Percentiles rank a stretch among this genome's conserved stretches.
Conservation (phyloP, 1,140 invertebrate species). For the Monochamus saltuarius region DNA sequence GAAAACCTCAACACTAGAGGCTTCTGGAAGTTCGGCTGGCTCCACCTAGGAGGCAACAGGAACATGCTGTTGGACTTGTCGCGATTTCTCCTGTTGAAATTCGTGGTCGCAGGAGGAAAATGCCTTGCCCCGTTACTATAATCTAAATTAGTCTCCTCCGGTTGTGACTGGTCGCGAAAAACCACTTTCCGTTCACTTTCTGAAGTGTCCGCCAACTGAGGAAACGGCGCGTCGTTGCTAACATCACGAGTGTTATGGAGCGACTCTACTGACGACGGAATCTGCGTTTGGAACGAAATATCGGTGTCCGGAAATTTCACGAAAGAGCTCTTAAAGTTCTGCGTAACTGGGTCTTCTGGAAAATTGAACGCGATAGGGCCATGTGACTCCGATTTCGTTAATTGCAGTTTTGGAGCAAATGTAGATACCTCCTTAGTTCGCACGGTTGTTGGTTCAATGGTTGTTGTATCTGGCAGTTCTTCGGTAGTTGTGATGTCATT, state of each 20-base stretch:
- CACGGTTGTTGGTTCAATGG: no score
- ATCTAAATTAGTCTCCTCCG: background rate
- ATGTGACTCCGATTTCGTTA: no score
- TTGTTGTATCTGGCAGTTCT: no score
- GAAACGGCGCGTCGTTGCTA: constrained; percentile 18
- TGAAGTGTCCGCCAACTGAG: constrained; percentile 16
- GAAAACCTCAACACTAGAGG: constrained; percentile 39
- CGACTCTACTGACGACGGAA: constrained; percentile 1
- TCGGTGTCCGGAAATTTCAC: constrained; percentile 22
- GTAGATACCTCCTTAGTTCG: no score
- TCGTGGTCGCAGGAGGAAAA: constrained; percentile 1
- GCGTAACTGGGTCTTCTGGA: constrained; percentile 3
- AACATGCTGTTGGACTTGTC: constrained; percentile 25
- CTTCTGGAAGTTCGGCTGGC: constrained; percentile 20
- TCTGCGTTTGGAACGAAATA: background rate
- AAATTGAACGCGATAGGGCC: background rate
- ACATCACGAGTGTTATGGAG: constrained; percentile 27
- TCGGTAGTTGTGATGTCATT: background rate
- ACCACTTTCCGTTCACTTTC: constrained; percentile 13
- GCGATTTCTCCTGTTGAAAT: constrained; percentile 22
- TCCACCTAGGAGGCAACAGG: constrained; percentile 27
- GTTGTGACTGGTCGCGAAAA: constrained; percentile 1
- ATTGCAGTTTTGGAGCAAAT: no score
- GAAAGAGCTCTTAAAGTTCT: background rate
- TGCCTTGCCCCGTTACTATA: background rate